Percentiles rank a stretch among this genome's conserved stretches.
phyloP scores from a whole-genome alignment of 2,797 vertebrate species.

The Hirundo rustica region DNA sequence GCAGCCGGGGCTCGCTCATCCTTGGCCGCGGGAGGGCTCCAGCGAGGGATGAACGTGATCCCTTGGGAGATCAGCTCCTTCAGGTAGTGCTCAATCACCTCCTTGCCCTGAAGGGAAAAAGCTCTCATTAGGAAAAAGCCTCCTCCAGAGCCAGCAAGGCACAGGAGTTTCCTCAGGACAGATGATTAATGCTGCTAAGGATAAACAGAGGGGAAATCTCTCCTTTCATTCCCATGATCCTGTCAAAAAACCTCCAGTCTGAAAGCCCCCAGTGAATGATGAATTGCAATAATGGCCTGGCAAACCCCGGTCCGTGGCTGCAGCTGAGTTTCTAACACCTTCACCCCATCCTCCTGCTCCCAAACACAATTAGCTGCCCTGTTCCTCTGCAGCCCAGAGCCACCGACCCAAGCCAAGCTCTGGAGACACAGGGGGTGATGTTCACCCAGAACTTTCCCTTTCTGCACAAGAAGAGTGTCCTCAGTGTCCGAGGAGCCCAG shows the following conservation, averaged over 20 bases:
- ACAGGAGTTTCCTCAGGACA: not conserved
- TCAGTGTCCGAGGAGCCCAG: not conserved
- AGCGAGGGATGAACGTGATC: conserved; percentile 78
- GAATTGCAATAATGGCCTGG: not conserved
- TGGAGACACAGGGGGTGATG: not conserved
- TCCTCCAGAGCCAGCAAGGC: not conserved
- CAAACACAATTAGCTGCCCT: not conserved
- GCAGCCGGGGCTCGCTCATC: not conserved
- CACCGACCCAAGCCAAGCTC: not conserved
- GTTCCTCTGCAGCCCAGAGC: not conserved
- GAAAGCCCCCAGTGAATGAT: not conserved
- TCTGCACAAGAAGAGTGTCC: not conserved
- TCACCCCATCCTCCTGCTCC: not conserved
- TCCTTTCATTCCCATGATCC: not conserved
- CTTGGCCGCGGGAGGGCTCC: conserved; percentile 50
- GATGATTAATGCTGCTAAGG: not conserved
- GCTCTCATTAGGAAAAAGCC: not conserved
- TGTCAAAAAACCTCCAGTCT: not conserved
- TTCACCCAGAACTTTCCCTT: not conserved
- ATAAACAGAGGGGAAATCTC: not conserved
- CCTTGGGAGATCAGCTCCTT: conserved; percentile 81
- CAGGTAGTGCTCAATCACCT: conserved; percentile 85
- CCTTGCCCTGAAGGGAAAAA: conserved; percentile 78
- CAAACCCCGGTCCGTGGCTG: not conserved
- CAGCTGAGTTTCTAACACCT: not conserved